Evolutionary conservation across 2,888 invertebrate species (phyloP), one percentile per base, ranked within the genome.

Genomic region (Oeneis ivallda): DNA sequence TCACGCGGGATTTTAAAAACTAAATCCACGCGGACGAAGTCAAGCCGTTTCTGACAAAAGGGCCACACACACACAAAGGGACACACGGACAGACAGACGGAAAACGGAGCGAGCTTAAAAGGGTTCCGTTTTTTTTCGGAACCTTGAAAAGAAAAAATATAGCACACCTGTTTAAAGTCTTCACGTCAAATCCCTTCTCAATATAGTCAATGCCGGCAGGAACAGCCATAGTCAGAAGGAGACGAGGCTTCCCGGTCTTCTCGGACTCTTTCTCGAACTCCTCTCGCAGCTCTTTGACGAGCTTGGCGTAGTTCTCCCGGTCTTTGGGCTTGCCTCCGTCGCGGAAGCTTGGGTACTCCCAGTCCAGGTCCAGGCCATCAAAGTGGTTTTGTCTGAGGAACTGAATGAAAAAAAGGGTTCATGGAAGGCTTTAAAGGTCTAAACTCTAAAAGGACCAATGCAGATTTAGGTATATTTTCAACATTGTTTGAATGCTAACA

Each of bases 191-290:
- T 70, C 98, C 98, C 81, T 98, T 97, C 80, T 97, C 96, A 73
- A 98, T 96, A 80, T 98, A 97, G 81, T 98, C 97, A 74, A 97
- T 96, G 26, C 98, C 98, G 1, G 98, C 98, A 0, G 98, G 98
- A 39, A 98, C 97, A 11, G 98, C 98, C 95, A 98, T 97, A 7
- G 98, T 97, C 17, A 98, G 89, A 61, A 98, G 89, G 41, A 98
- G 93, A 50, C 93, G 89, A 0, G 96, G 92, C 76, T 96, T 94
- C 70, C 97, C 97, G 4, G 97, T 96, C 87, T 97, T 96, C 71
- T 94, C 93, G 0, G 96, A 93, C 81, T 98, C 98, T 66, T 95
- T 93, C 62, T 98, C 96, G 79, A 98, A 98, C 80, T 98, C 98
- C 74, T 97, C 95, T 1, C 98, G 93, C 56, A 98, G 87, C 87